Base-by-base conservation (phyloP, 2,113 vertebrate species). In the Castor canadensis region DNA sequence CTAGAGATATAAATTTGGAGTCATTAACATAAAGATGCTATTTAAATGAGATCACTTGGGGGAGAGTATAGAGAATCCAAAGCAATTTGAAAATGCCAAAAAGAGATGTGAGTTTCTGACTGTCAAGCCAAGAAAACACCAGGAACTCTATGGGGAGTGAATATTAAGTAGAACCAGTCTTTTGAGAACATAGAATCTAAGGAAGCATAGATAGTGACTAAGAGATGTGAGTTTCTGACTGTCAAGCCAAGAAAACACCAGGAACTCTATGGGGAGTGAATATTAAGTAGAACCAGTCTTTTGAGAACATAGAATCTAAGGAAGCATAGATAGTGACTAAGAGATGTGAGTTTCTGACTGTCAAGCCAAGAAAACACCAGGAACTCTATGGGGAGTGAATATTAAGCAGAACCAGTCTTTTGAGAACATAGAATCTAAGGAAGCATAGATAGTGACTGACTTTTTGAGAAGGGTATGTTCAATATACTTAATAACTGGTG, bases 71-170 rank as follows among this genome's bases (percentile, higher is more conserved):
- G n/a, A 58, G 75, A 69, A 87, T 49, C 11, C 3, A 73, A 79
- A 80, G 32, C 35, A 80, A 71, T 80, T 72, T 87, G 40, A 75
- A 95, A 97, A 92, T 80, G 58, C 54, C 67, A 45, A 79, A 38
- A 73, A 88, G 15, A 38, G 32, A 79, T 58, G 56, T 84, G 85
- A 72, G 66, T 54, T 87, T 94, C 69, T 83, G 56, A 75, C 24
- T 84, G 67, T 79, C 84, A 89, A 82, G 75, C 32, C 64, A 69
- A 71, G 75, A 84, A 92, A 92, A 72, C 47, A n/a, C 56, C 40
- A 67, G 43, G 40, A 82, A 60, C 19, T 73, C 56, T 69, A 32
- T 35, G 47, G 47, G 2, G 83, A 96, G 54, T 67, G 66, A 72
- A 73, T 79, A 43, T 62, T n/a, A 79, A 83, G 16, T 54, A 43